Base-by-base conservation (phyloP, 2,888 invertebrate species). In the Euproctis similis region DNA sequence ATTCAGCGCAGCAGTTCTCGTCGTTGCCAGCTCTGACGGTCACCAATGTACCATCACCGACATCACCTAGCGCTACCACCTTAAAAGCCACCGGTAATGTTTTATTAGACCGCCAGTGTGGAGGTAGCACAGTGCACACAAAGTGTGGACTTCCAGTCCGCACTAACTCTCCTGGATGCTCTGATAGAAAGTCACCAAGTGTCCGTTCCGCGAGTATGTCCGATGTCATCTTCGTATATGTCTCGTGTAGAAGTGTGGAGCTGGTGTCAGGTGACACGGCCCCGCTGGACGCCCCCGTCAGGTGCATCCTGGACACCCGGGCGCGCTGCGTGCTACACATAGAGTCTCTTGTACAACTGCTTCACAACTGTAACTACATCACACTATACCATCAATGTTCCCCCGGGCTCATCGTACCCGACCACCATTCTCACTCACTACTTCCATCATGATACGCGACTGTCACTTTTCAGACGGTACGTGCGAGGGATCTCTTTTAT, bases 101-200 rank as follows among this genome's bases (percentile, higher is more conserved):
- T 86, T 99, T 99, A 84, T 99, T 99, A 30, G 97, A 96, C 46
- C 98, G 88, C 98, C 98, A 98, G 72, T 98, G 98, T 1, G 92
- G 91, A 36, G 98, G 98, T 53, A 98, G 81, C 23, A 94, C 94
- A 18, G 97, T 96, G 78, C 98, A 98, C 42, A 98, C 94, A 59
- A 98, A 92, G 72, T 97, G 94, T 14, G 98, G 98, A 64, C 95
- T 95, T 50, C 94, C 90, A 18, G 98, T 98, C 59, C 96, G 86
- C 50, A 97, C 94, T 54, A 97, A 85, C 76, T 97, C 97, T 16
- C 95, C 95, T 3, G 95, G 95, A 80, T 95, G 95, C 67, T 95
- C 95, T 35, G 94, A 93, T 42, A 95, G 82, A 62, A 95, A 92
- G 68, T 94, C 94, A 27, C 94, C 94, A 37, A 95, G 85, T 4